Conservation (phyloP, 2,797 vertebrate species). For the Hephaestus fuliginosus region DNA sequence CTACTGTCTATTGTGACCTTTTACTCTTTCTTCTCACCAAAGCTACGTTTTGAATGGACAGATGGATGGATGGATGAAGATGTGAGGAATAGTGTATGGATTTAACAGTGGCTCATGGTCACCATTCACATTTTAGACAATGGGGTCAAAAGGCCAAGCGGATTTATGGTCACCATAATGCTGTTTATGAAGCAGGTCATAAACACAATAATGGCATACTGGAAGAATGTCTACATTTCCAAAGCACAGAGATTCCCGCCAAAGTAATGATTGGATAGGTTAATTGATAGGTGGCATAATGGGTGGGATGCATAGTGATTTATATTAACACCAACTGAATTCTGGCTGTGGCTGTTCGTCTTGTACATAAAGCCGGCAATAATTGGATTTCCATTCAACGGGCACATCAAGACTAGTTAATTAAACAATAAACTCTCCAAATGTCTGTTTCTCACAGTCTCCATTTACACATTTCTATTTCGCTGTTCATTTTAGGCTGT, state of each 20-base stretch:
- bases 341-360: constrained; percentile 12
- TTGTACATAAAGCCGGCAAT: constrained; percentile 32
- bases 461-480: constrained; percentile 51
- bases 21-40: not conserved
- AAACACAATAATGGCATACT: constrained; percentile 38
- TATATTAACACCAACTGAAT: constrained; percentile 33
- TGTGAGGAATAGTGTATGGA: constrained; percentile 12
- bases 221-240: constrained; percentile 37
- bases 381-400: constrained; percentile 55
- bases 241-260: constrained; percentile 12
- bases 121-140: not conserved
- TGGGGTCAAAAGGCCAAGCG: constrained; percentile 37
- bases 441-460: constrained; percentile 42
- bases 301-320: constrained; percentile 28
- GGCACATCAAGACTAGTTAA: constrained; percentile 51
- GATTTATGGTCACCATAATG: constrained; percentile 17
- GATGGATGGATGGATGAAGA: not conserved
- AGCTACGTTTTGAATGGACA: constrained; percentile 32
- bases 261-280: constrained; percentile 45
- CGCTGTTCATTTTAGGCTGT: constrained; percentile 49
- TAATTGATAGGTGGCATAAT: constrained; percentile 40
- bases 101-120: constrained; percentile 15
- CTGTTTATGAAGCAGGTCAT: constrained; percentile 34
- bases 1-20: not conserved
- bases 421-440: constrained; percentile 57